Base-by-base conservation (phyloP, 2,888 invertebrate genomes). In the Machimus atricapillus region DNA sequence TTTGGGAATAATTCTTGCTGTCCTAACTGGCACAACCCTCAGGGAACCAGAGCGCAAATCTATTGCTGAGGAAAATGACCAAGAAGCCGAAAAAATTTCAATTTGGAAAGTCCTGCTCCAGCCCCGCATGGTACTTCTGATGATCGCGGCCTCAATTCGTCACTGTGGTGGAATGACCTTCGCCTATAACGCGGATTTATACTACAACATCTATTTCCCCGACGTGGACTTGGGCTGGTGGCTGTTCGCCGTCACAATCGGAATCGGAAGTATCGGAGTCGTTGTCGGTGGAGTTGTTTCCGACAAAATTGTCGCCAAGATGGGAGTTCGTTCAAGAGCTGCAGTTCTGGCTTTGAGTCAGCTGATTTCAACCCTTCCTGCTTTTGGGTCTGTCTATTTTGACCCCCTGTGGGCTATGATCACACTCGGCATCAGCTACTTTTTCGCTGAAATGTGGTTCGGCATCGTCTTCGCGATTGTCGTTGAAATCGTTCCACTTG, bases 361-460 rank as follows among this genome's bases (percentile, higher is more conserved):
- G 93, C 93, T 97, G 89, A 94, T 97, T 86, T 95, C 97, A 1
- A 97, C 97, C 0, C 95, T 97, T 16, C 96, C 96, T 46, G 97
- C 97, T 7, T 97, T 97, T 91, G 97, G 97, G 8, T 97, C 97
- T 4, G 96, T 97, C 2, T 95, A 96, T 90, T 96, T 96, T 90
- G 95, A 94, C 12, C 97, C 97, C 0, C 93, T 96, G 1, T 96
- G 97, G 94, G 97, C 97, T 5, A 97, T 97, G 95, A 95, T 97
- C 89, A 97, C 97, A 0, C 94, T 97, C 2, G 97, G 97, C n/a
- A 93, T 97, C 88, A 97, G 97, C 0, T 97, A 97, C 91, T 96
- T 97, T 93, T 97, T 97, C 90, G 97, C 97, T 90, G 97, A 97
- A 93, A 97, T 97, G 97, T 98, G 97, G 97, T 97, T 97, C 92